phyloP scores from a whole-genome alignment of 2,888 invertebrate species.

The Neocrepidodera transversa region DNA sequence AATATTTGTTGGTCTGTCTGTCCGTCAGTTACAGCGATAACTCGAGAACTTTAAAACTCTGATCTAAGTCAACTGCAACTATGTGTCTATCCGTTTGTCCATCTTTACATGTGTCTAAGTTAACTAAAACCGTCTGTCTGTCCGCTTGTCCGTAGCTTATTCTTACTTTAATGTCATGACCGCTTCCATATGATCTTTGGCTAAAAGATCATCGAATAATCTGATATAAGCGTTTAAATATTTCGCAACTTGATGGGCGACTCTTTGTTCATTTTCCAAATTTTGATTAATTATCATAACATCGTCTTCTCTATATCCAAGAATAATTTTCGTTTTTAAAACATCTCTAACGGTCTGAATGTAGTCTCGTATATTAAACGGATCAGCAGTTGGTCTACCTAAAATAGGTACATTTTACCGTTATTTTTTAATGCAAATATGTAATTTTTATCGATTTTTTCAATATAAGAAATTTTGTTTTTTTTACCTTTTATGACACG shows the following conservation, averaged over 20 bases:
- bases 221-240: conserved; percentile 64
- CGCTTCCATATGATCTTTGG: conserved; percentile 67
- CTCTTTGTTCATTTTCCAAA: conserved; percentile 63
- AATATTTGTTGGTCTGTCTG: no score
- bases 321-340: conserved; percentile 59
- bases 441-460: no score
- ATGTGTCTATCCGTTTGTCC: no score
- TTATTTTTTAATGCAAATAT: not conserved
- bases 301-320: conserved; percentile 57
- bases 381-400: conserved; percentile 66
- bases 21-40: no score
- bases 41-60: no score
- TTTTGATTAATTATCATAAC: conserved; percentile 64
- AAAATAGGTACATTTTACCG: conserved; percentile 6
- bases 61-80: no score
- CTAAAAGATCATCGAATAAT: conserved; percentile 68
- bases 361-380: conserved; percentile 67
- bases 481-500: conserved; percentile 63
- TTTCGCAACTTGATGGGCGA: conserved; percentile 61
- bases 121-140: no score
- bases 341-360: conserved; percentile 59
- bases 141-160: no score
- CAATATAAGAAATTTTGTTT: no score
- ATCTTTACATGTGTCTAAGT: no score
- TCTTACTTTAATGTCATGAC: conserved; percentile 61